Evolutionary conservation across 2,797 vertebrate genomes (phyloP).

Genomic region (Amblyraja radiata): DNA sequence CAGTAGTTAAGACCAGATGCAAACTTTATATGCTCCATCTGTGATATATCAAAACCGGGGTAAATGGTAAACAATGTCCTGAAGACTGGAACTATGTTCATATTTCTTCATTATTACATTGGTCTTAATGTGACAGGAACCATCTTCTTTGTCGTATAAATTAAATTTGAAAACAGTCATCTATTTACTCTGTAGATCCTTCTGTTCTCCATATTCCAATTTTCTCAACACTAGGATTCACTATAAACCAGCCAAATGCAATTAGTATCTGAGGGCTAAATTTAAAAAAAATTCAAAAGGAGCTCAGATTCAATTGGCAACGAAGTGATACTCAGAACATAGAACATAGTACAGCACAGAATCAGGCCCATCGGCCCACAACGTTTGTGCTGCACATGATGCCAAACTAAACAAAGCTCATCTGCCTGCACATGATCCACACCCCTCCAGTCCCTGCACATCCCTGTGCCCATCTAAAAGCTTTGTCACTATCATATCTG

Average conservation of each 20-base stretch:
- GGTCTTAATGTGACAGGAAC: background rate
- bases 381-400: too few relatives aligned
- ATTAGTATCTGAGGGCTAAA: background rate
- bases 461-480: too few relatives aligned
- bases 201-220: constrained; percentile 4
- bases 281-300: too few relatives aligned
- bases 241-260: background rate
- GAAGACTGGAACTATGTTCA: background rate
- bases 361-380: too few relatives aligned
- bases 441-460: too few relatives aligned
- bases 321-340: too few relatives aligned
- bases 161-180: constrained; percentile 1
- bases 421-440: too few relatives aligned
- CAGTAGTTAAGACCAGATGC: constrained; percentile 31
- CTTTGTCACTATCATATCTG: too few relatives aligned
- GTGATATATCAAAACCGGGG: constrained; percentile 2
- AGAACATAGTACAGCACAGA: too few relatives aligned
- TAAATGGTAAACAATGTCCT: background rate
- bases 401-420: too few relatives aligned
- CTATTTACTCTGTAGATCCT: background rate
- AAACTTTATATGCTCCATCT: constrained; percentile 23
- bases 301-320: too few relatives aligned
- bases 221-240: background rate
- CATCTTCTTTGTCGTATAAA: background rate
- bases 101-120: constrained; percentile 9